These are phyloP conservation scores for Aphodius granarius DNA, from an alignment of 2,888 invertebrate genomes.

Conservation along the genomic window DNA sequence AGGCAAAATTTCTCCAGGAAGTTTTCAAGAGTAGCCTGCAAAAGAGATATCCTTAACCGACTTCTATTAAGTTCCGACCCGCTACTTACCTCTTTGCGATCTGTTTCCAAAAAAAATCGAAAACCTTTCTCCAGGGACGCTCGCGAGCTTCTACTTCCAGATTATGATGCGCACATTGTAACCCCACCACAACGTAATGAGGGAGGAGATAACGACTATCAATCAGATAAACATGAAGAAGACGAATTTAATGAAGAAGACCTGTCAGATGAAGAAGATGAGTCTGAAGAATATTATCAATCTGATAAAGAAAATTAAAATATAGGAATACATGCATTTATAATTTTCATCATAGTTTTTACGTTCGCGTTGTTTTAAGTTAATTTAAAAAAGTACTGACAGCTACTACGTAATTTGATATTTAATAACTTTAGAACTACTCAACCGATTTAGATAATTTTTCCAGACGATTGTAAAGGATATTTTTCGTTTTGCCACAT, in stretches of 20 bases:
- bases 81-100: not conserved
- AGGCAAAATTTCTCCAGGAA: conserved; percentile 22
- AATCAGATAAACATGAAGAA: not conserved
- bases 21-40: conserved; percentile 6
- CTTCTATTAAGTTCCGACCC: conserved; percentile 4
- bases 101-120: not conserved
- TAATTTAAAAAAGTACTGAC: not conserved
- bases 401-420: not conserved
- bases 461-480: not conserved
- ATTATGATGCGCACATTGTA: not conserved
- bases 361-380: not conserved
- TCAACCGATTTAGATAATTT: not conserved
- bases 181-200: not conserved
- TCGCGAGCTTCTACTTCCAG: not conserved
- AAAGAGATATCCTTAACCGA: not conserved
- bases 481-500: not conserved
- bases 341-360: not conserved
- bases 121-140: not conserved
- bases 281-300: not conserved
- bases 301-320: not conserved
- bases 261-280: not conserved
- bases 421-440: not conserved
- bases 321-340: not conserved
- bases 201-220: not conserved
- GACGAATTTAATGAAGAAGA: not conserved